Evolutionary conservation across 2,888 invertebrate genomes (phyloP), one percentile per base, ranked within the genome.

Genomic region (Ariolimax columbianus): DNA sequence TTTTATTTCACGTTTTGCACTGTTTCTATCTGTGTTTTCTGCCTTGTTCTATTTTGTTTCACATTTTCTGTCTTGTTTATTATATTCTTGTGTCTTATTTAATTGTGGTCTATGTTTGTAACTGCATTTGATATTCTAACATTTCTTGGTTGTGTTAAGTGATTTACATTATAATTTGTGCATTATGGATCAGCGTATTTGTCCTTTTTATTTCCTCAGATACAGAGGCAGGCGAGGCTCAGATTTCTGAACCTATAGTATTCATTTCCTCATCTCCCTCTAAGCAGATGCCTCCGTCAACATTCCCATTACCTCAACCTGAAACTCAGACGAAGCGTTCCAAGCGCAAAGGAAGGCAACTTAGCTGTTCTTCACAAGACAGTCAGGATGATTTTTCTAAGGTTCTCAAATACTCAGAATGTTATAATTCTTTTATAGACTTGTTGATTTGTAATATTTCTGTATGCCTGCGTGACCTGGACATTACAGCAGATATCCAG

Each of bases 311-410:
- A 30, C 9, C 79, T 33, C 43, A 19, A 17, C 33, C 79, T 68
- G 79, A 79, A 43, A 23, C 43, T 68, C 30, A 43, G 40, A 47
- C 43, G 11, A 19, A 63, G 14, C 30, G 66, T 55, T 82, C 82
- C 68, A 86, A 86, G 30, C 73, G 83, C 6, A 86, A 86, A 43
- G 77, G 81, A 19, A 85, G 85, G 33, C 81, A 85, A n/a, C 72
- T 77, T 6, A 85, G 85, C 30, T 82, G 81, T 40, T 85, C 85
- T 33, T 85, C 85, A 63, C 85, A 85, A 63, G 85, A 85, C 33
- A 85, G 85, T 43, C 82, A 82, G 33, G 85, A 85, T 73, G 85
- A 85, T 43, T 19, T 78, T 17, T 26, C 77, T 0, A 81, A 81
- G 47, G 85, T 85, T 63, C n/a, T 55, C 30, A 2, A 66, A 79